A percentile compares a stretch with the other conserved stretches of the same genome.
These are phyloP conservation scores for Heliconius himera DNA, from an alignment of 1,140 invertebrate genomes.

Conservation along the genomic window DNA sequence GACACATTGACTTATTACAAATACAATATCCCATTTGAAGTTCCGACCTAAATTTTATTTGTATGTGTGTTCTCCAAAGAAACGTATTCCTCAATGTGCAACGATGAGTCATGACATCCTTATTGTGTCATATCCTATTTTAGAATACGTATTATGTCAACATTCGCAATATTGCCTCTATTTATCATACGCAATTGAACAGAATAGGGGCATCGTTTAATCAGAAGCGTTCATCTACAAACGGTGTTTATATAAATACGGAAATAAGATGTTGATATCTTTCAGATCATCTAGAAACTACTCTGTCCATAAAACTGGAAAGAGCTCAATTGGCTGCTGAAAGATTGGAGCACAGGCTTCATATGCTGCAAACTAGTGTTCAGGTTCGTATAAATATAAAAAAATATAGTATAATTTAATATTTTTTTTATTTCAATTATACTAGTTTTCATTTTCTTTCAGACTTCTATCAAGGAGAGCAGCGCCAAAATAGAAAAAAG, in stretches of 20 bases:
- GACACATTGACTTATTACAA: slow-evolving; percentile 13
- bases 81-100: slow-evolving; percentile 44
- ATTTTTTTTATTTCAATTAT: not conserved
- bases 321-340: slow-evolving; percentile 74
- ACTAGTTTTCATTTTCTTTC: slow-evolving; percentile 41
- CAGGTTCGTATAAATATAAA: slow-evolving; percentile 50
- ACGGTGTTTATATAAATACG: not conserved
- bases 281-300: slow-evolving; percentile 76
- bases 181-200: slow-evolving; percentile 64
- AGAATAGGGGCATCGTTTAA: slow-evolving; percentile 64
- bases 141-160: slow-evolving; percentile 58
- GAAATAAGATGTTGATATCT: slow-evolving; percentile 27
- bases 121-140: slow-evolving; percentile 79
- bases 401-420: not conserved
- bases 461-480: slow-evolving; percentile 70
- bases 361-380: slow-evolving; percentile 74
- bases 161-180: slow-evolving; percentile 67
- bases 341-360: slow-evolving; percentile 71
- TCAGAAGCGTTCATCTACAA: slow-evolving; percentile 42
- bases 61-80: slow-evolving; percentile 41
- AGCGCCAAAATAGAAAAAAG: slow-evolving; percentile 67
- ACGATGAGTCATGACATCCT: slow-evolving; percentile 53
- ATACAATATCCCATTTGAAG: slow-evolving; percentile 29
- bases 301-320: slow-evolving; percentile 69
- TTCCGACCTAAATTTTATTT: slow-evolving; percentile 46